Evolutionary conservation across 2,888 invertebrate genomes (phyloP).

Genomic region (Chironomus riparius): DNA sequence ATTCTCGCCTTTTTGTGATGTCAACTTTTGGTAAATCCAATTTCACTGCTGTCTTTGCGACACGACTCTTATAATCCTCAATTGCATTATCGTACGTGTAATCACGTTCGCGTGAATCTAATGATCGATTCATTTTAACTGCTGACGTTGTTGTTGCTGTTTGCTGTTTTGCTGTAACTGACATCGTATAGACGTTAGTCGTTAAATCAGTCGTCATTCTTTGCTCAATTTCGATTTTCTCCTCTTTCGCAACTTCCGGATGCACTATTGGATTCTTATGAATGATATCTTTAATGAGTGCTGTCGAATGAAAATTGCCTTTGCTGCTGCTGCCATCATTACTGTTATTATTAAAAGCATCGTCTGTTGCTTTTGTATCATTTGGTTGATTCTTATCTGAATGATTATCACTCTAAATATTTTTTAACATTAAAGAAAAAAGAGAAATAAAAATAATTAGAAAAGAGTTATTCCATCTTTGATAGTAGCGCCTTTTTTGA

Average conservation of each 20-base stretch:
- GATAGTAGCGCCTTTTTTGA: no score
- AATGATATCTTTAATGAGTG: slow-evolving; percentile 24
- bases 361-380: slow-evolving; percentile 11
- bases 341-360: slow-evolving; percentile 12
- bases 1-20: slow-evolving; percentile 69
- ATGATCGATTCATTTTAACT: slow-evolving; percentile 35
- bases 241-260: background rate
- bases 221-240: background rate
- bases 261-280: slow-evolving; percentile 28
- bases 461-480: background rate
- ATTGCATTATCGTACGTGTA: slow-evolving; percentile 84
- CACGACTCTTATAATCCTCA: slow-evolving; percentile 73
- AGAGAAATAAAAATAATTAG: slow-evolving; percentile 12
- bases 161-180: background rate
- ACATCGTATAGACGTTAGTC: background rate
- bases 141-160: slow-evolving; percentile 34
- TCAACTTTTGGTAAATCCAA: slow-evolving; percentile 69
- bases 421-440: slow-evolving; percentile 28
- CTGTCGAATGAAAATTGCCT: slow-evolving; percentile 9
- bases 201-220: background rate
- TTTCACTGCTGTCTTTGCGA: slow-evolving; percentile 46
- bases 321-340: slow-evolving; percentile 3
- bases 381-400: slow-evolving; percentile 30
- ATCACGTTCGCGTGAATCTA: slow-evolving; percentile 52
- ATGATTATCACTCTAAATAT: slow-evolving; percentile 50